A percentile compares a stretch with the other conserved stretches of the same genome.
phyloP scores from a whole-genome alignment of 1,140 invertebrate genomes.

The Cydia splendana region DNA sequence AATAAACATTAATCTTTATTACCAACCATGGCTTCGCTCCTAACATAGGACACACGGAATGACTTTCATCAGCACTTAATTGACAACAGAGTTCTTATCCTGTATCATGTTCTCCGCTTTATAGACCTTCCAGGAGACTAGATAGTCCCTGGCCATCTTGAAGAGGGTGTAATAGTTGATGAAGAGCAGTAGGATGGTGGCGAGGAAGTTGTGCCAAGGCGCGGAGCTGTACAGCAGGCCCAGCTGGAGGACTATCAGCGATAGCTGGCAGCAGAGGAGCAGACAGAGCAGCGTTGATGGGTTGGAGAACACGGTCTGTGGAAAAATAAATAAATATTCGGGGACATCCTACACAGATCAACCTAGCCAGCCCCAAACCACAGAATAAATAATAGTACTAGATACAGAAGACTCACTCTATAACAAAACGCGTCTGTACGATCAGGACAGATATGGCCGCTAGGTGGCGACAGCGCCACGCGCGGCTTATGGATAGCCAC shows the following conservation, averaged over 20 bases:
- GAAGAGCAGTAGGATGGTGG: constrained; percentile 90
- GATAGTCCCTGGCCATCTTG: constrained; percentile 91
- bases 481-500: too few relatives aligned
- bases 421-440: too few relatives aligned
- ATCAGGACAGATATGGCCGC: too few relatives aligned
- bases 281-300: constrained; percentile 90
- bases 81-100: constrained; percentile 71
- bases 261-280: constrained; percentile 86
- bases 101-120: constrained; percentile 87
- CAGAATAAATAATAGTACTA: too few relatives aligned
- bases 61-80: constrained; percentile 1
- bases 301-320: constrained; percentile 92
- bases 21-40: constrained; percentile 1
- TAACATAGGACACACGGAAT: constrained; percentile 18
- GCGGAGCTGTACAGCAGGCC: constrained; percentile 87
- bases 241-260: constrained; percentile 88
- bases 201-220: constrained; percentile 95
- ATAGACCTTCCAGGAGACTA: constrained; percentile 91
- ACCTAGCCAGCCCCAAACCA: too few relatives aligned
- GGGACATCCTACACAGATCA: too few relatives aligned
- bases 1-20: constrained; percentile 7
- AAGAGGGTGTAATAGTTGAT: constrained; percentile 96
- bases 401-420: too few relatives aligned
- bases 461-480: too few relatives aligned
- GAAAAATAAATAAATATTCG: constrained; percentile 42